Conservation (phyloP, 2,888 invertebrate genomes). For the Bibio marci region DNA sequence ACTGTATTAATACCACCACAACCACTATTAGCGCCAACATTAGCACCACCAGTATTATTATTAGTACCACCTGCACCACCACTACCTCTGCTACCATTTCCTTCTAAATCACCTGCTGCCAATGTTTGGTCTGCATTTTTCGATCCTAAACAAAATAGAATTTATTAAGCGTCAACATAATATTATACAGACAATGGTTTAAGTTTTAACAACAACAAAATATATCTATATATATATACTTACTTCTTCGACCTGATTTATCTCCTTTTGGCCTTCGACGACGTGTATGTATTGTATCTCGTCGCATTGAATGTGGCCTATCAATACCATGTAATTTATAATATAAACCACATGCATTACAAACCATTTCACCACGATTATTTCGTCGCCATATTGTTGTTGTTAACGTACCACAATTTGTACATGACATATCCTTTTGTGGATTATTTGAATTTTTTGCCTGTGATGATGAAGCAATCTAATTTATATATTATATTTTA, state of each 20-base stretch:
- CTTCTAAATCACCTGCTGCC: constrained; percentile 1
- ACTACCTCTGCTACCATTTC: constrained; percentile 3
- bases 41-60: no score
- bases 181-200: no score
- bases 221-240: constrained; percentile 20
- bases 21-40: constrained; percentile 1
- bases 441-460: constrained; percentile 9
- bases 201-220: constrained; percentile 3
- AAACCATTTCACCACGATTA: constrained; percentile 93
- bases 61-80: constrained; percentile 1
- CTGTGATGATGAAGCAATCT: no score
- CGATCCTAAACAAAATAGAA: no score
- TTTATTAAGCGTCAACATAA: no score
- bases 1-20: constrained; percentile 4
- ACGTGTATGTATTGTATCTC: constrained; percentile 90
- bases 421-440: constrained; percentile 65
- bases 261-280: constrained; percentile 71
- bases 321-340: constrained; percentile 91
- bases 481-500: no score
- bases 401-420: constrained; percentile 93
- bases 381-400: constrained; percentile 97
- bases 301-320: constrained; percentile 85
- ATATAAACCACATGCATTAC: constrained; percentile 96
- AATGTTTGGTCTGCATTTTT: constrained; percentile 1
- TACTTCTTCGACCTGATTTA: constrained; percentile 36